These are phyloP conservation scores for Nomada fabriciana DNA, from an alignment of 2,888 invertebrate genomes.

Conservation along the genomic window DNA sequence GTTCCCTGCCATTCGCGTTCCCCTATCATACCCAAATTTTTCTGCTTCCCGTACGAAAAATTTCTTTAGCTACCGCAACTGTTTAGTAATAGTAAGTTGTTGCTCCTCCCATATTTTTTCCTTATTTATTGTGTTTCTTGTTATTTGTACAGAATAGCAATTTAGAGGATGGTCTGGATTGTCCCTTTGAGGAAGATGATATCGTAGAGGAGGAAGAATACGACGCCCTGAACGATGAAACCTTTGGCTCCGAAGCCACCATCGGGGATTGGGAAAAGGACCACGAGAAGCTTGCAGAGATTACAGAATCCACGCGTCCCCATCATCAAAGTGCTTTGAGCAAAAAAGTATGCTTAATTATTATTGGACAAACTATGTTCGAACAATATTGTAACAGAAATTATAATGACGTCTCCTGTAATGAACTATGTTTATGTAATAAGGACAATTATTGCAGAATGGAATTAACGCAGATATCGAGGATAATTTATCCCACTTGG, in stretches of 20 bases:
- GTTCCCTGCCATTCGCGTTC: neutral
- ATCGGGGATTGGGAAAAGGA: constrained; percentile 90
- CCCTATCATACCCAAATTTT: neutral
- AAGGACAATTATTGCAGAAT: constrained; percentile 66
- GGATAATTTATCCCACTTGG: constrained; percentile 87
- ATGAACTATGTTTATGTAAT: neutral
- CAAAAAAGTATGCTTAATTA: constrained; percentile 61
- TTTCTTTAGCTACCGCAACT: neutral
- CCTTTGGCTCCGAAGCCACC: constrained; percentile 92
- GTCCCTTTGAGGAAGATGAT: constrained; percentile 86
- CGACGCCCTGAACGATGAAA: constrained; percentile 96
- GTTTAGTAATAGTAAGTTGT: neutral
- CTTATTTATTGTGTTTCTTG: constrained; percentile 5
- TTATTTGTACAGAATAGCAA: constrained; percentile 57
- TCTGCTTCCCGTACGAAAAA: neutral
- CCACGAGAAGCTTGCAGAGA: constrained; percentile 89
- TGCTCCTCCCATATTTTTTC: neutral
- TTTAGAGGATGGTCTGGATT: constrained; percentile 80
- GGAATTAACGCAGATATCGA: constrained; percentile 83
- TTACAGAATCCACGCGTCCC: constrained; percentile 85
- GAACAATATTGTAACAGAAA: neutral
- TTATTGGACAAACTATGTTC: too few species aligned
- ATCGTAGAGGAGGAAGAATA: constrained; percentile 92
- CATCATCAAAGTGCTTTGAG: constrained; percentile 68
- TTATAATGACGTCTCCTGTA: neutral